Percentiles rank a stretch among this genome's conserved stretches.
These are phyloP conservation scores for Agonopterix arenella DNA, from an alignment of 2,888 invertebrate genomes.

Conservation along the genomic window DNA sequence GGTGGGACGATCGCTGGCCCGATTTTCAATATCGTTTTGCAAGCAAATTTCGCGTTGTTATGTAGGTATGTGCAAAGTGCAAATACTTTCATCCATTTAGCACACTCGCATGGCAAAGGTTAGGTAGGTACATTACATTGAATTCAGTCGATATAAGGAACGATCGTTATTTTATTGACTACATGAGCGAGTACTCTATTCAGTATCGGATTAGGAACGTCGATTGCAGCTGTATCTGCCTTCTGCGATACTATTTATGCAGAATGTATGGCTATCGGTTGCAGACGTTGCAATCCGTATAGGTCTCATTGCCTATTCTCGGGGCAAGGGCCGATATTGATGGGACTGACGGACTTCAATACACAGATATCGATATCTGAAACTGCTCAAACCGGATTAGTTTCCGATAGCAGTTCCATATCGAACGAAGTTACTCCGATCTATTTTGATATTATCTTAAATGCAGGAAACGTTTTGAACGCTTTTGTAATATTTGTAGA, in stretches of 20 bases:
- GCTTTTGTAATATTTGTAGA: no score
- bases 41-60: conserved; percentile 48
- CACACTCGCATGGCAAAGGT: no score
- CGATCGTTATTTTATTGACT: no score
- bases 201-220: conserved; percentile 9
- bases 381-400: conserved; percentile 39
- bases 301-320: conserved; percentile 28
- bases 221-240: conserved; percentile 5
- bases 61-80: conserved; percentile 37
- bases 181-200: not conserved
- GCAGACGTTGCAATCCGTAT: conserved; percentile 28
- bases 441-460: not conserved
- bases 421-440: conserved; percentile 25
- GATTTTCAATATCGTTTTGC: conserved; percentile 60
- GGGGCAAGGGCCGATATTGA: conserved; percentile 21
- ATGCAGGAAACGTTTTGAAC: no score
- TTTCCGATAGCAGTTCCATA: conserved; percentile 32
- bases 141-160: no score
- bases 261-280: conserved; percentile 24
- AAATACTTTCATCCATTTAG: conserved; percentile 28
- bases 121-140: no score
- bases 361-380: conserved; percentile 35
- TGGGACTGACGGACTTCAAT: conserved; percentile 28
- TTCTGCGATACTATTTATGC: conserved; percentile 22
- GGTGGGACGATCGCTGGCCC: conserved; percentile 50